phyloP scores from a whole-genome alignment of 1,140 invertebrate species.

The Leucophenga varia region DNA sequence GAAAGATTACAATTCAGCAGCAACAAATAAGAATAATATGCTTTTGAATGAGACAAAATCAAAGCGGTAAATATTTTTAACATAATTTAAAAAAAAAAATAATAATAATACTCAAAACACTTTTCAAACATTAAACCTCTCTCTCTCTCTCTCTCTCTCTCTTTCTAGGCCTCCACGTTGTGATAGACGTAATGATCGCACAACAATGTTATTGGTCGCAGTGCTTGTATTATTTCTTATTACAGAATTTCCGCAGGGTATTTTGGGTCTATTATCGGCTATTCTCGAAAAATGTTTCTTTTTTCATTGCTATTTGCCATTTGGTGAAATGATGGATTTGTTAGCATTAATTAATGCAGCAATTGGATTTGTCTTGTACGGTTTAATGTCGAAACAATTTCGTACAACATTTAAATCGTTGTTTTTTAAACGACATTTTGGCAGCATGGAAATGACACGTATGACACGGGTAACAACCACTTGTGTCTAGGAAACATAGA shows the following conservation, averaged over 20 bases:
- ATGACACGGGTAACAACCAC: conserved; percentile 56
- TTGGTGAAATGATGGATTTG: conserved; percentile 90
- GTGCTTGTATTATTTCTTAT: conserved; percentile 83
- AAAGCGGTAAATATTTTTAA: conserved; percentile 17
- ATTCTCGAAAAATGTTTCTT: conserved; percentile 75
- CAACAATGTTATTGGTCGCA: conserved; percentile 87
- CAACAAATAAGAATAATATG: conserved; percentile 33
- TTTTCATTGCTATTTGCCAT: conserved; percentile 70
- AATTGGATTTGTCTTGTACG: conserved; percentile 93
- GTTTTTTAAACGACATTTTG: conserved; percentile 62
- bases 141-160: not conserved
- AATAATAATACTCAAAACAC: too few species aligned
- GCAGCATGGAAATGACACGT: conserved; percentile 57
- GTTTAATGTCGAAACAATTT: conserved; percentile 92
- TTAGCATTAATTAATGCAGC: conserved; percentile 88
- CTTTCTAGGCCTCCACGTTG: conserved; percentile 60
- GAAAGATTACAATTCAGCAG: conserved; percentile 61
- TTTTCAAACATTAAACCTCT: too few species aligned
- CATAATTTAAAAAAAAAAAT: too few species aligned
- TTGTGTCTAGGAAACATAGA: conserved; percentile 61
- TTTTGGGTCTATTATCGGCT: conserved; percentile 72
- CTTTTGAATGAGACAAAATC: conserved; percentile 28
- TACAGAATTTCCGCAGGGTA: conserved; percentile 83
- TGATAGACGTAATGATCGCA: conserved; percentile 75
- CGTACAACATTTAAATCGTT: conserved; percentile 79